Conservation (phyloP, 2,113 vertebrate species). For the Taxidea taxus region DNA sequence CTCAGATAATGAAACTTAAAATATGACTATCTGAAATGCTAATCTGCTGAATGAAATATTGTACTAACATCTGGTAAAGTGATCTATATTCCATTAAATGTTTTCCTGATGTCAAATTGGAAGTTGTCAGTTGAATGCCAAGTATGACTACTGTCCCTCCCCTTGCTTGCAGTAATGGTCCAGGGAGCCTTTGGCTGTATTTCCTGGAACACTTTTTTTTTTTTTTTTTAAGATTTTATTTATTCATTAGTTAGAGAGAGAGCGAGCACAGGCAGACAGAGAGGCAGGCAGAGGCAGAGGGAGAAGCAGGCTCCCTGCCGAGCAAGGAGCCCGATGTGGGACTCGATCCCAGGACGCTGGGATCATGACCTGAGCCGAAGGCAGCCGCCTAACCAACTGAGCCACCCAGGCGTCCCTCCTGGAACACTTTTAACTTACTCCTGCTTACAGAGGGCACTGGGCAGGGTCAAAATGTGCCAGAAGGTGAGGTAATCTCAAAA, state of each 20-base stretch:
- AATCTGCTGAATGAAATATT: constrained; percentile 15
- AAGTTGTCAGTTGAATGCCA: neutral
- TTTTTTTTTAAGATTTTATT: no score
- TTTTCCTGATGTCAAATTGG: neutral
- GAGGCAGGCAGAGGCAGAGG: no score
- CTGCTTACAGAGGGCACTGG: neutral
- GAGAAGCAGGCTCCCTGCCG: no score
- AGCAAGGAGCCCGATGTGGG: no score
- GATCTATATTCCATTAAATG: neutral
- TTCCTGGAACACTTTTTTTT: no score
- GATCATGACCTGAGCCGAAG: no score
- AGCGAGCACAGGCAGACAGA: no score
- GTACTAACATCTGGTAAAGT: neutral
- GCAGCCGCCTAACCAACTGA: no score
- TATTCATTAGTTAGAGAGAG: no score
- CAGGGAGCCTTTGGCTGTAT: neutral
- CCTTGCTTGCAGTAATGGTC: neutral
- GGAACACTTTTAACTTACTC: neutral
- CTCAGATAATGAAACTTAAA: constrained; percentile 31
- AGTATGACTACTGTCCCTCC: neutral
- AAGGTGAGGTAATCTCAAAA: neutral
- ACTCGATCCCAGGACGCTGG: no score
- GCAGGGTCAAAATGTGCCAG: neutral
- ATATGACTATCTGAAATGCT: constrained; percentile 16
- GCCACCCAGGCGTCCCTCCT: no score